A percentile compares a stretch with the other conserved stretches of the same genome.
Evolutionary conservation across 2,113 vertebrate genomes (phyloP).

Genomic region (Tachysurus vachellii): DNA sequence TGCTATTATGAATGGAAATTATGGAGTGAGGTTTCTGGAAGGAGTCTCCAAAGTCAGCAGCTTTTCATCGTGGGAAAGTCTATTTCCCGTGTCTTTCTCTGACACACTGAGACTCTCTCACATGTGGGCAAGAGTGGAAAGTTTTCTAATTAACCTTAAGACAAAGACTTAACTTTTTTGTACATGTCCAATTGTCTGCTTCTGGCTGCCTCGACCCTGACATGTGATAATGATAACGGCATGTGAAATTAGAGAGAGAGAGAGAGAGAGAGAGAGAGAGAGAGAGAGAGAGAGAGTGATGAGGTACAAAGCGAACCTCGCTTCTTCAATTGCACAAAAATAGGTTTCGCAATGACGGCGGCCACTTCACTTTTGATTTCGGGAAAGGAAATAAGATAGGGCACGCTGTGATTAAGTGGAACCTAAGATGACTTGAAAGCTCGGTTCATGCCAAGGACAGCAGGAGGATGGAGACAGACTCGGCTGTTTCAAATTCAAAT

Average conservation of each 20-base stretch:
- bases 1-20: not conserved
- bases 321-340: constrained; percentile 12
- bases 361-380: constrained; percentile 13
- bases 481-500: constrained; percentile 11
- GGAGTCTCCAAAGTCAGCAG: not conserved
- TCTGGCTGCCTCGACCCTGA: not conserved
- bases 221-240: not conserved
- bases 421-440: constrained; percentile 14
- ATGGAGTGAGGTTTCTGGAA: not conserved
- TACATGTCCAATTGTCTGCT: constrained; percentile 5
- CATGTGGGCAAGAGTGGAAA: not conserved
- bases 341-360: constrained; percentile 6
- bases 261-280: not conserved
- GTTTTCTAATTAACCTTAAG: constrained; percentile 26
- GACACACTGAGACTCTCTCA: not conserved
- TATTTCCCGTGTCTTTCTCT: no score
- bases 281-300: not conserved
- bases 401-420: constrained; percentile 15
- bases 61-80: not conserved
- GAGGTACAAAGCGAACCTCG: not conserved
- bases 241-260: not conserved
- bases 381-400: constrained; percentile 35
- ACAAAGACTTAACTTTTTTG: not conserved
- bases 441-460: constrained; percentile 24
- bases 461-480: not conserved